These are phyloP conservation scores for Daptonema setosum DNA, from an alignment of 2,888 invertebrate genomes.

Conservation along the genomic window DNA sequence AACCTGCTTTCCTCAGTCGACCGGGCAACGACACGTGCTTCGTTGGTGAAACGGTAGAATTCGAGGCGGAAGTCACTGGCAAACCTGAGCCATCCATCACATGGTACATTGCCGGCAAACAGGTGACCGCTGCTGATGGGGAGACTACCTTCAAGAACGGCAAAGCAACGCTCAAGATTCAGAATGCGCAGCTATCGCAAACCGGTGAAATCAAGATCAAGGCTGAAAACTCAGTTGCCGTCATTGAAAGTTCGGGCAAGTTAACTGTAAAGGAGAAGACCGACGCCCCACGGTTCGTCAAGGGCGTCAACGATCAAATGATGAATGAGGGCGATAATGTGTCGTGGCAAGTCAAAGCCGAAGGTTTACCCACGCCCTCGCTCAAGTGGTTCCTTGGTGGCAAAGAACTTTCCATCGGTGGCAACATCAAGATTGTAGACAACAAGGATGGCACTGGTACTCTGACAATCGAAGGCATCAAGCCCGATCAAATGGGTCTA, in stretches of 20 bases:
- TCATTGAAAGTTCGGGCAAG: conserved; percentile 22
- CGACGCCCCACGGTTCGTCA: not conserved
- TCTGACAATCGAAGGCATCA: not conserved
- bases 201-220: conserved; percentile 7
- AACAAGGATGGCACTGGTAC: not conserved
- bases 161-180: conserved; percentile 18
- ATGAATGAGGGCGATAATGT: conserved; percentile 11
- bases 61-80: conserved; percentile 20
- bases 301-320: conserved; percentile 11
- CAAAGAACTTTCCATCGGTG: not conserved
- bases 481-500: not conserved
- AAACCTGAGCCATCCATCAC: conserved; percentile 26
- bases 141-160: conserved; percentile 11
- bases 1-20: not conserved
- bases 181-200: conserved; percentile 12
- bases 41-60: not conserved
- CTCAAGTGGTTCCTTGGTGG: conserved; percentile 3
- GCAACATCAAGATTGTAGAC: not conserved
- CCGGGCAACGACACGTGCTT: not conserved
- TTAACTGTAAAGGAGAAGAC: conserved; percentile 5
- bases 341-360: not conserved
- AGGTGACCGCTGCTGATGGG: not conserved
- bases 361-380: not conserved
- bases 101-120: not conserved
- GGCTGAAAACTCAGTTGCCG: conserved; percentile 22